Conservation (phyloP, 2,113 vertebrate genomes). For the Megaleporinus macrocephalus region DNA sequence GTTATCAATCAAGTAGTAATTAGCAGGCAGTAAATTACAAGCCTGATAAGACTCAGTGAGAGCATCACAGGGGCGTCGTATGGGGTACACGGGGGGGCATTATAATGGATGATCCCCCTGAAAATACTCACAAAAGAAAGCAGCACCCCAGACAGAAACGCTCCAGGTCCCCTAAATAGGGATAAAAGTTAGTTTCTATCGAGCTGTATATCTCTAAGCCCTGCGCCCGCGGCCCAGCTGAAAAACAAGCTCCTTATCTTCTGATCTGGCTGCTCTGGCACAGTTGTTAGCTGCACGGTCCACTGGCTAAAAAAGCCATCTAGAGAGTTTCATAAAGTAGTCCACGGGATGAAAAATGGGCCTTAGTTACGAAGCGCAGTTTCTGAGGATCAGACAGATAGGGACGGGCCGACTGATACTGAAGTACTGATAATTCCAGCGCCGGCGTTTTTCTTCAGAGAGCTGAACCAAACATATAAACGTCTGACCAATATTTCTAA, state of each 20-base stretch:
- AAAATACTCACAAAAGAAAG: not conserved
- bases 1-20: too few species aligned
- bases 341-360: not conserved
- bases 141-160: not conserved
- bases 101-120: not conserved
- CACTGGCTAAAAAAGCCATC: conserved; percentile 23
- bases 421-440: not conserved
- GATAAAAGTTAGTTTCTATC: not conserved
- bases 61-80: too few species aligned
- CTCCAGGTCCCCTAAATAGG: not conserved
- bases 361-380: not conserved
- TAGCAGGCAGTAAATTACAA: too few species aligned
- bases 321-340: not conserved
- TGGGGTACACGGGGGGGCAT: too few species aligned
- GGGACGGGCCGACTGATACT: not conserved
- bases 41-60: too few species aligned
- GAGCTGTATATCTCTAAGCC: not conserved
- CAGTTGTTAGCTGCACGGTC: conserved; percentile 36
- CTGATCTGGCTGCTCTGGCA: conserved; percentile 43
- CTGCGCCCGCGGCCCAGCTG: not conserved
- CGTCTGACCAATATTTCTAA: too few species aligned
- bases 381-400: not conserved
- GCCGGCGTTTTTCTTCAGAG: not conserved
- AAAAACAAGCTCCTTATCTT: conserved; percentile 49
- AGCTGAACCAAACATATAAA: too few species aligned